Percentiles rank a stretch among this genome's conserved stretches.
These are phyloP conservation scores for Falco columbarius DNA, from an alignment of 2,797 vertebrate genomes.

Conservation along the genomic window DNA sequence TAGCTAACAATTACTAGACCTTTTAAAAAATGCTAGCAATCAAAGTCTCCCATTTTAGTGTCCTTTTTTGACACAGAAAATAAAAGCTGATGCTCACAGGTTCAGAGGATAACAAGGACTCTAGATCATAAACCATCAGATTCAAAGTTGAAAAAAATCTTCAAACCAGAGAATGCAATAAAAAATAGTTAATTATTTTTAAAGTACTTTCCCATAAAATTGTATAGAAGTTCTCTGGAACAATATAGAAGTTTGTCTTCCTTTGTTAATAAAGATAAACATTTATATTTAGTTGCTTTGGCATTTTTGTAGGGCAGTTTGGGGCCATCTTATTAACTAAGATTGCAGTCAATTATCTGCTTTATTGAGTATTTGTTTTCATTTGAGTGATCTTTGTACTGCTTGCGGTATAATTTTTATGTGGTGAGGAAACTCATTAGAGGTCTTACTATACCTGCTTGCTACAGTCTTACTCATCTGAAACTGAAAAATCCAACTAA, in stretches of 20 bases:
- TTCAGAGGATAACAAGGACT: background rate
- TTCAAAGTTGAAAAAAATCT: constrained; percentile 21
- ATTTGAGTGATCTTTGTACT: constrained; percentile 58
- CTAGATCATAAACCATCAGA: background rate
- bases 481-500: constrained; percentile 30
- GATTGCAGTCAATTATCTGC: constrained; percentile 57
- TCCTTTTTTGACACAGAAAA: constrained; percentile 3
- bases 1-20: background rate
- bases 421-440: constrained; percentile 46
- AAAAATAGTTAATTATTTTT: constrained; percentile 59
- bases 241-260: constrained; percentile 16
- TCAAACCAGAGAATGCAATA: background rate
- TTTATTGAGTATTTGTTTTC: constrained; percentile 68
- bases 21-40: background rate
- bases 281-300: constrained; percentile 52
- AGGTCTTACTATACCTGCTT: constrained; percentile 31
- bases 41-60: background rate
- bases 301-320: constrained; percentile 41
- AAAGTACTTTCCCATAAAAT: constrained; percentile 23
- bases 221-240: background rate
- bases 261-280: constrained; percentile 35
- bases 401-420: constrained; percentile 49
- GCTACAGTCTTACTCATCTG: background rate
- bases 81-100: background rate
- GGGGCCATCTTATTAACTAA: constrained; percentile 60